phyloP scores from a whole-genome alignment of 2,888 invertebrate species.

The Archips xylosteana region DNA sequence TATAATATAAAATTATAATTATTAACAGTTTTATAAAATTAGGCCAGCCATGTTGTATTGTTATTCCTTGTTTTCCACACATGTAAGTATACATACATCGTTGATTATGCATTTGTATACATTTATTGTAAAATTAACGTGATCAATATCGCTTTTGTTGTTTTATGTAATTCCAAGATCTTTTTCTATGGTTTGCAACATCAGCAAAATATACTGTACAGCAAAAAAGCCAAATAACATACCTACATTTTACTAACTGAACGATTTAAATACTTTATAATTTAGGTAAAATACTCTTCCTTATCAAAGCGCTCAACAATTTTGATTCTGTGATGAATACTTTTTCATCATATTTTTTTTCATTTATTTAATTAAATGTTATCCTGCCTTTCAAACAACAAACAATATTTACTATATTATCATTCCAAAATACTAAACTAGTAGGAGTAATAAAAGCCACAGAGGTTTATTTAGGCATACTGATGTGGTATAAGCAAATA shows the following conservation, averaged over 20 bases:
- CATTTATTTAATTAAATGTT: not conserved
- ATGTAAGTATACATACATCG: not conserved
- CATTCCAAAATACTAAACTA: not conserved
- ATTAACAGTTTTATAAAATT: not conserved
- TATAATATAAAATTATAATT: not conserved
- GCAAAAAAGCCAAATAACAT: not conserved
- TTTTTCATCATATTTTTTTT: not conserved
- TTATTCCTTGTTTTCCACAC: not conserved
- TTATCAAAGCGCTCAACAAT: no score
- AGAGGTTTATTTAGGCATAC: not conserved
- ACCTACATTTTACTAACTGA: no score
- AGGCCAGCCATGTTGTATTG: not conserved
- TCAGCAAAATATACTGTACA: not conserved
- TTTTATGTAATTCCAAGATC: no score
- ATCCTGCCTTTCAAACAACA: slow-evolving; percentile 1
- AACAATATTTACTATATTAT: slow-evolving; percentile 1
- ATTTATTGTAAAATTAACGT: not conserved
- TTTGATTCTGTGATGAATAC: not conserved
- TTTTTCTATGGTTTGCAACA: no score
- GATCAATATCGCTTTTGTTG: not conserved
- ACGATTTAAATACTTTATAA: no score
- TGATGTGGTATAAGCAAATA: not conserved
- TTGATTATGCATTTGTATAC: not conserved
- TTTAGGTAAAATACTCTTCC: no score
- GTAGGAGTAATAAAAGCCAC: not conserved